Conservation (phyloP, 2,113 vertebrate genomes). For the Cyanoramphus novaezelandiae region DNA sequence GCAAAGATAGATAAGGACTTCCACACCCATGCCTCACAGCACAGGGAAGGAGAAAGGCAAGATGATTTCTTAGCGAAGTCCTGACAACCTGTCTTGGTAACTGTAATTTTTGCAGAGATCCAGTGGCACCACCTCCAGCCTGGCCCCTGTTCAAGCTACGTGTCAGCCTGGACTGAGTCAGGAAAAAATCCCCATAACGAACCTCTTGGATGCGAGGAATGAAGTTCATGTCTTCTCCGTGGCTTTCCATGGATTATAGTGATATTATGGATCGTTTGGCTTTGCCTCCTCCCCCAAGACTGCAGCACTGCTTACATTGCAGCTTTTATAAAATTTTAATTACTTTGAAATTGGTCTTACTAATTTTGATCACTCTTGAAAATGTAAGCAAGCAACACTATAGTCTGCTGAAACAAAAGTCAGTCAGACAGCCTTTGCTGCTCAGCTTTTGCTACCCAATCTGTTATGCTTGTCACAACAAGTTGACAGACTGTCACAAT, state of each 20-base stretch:
- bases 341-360: background rate
- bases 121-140: background rate
- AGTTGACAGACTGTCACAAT: constrained; percentile 9
- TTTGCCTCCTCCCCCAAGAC: background rate
- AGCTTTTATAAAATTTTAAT: background rate
- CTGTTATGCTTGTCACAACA: background rate
- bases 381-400: background rate
- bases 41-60: background rate
- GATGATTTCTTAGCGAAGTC: background rate
- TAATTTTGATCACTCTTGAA: background rate
- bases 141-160: fast-evolving
- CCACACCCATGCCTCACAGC: background rate
- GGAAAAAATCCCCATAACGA: background rate
- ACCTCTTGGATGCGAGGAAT: background rate
- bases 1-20: background rate
- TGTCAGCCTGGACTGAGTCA: background rate
- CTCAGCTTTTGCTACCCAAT: constrained; percentile 25
- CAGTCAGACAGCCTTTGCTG: background rate
- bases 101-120: background rate
- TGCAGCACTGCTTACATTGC: background rate
- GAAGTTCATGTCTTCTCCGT: background rate
- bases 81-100: background rate
- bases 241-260: background rate
- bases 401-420: background rate
- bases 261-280: background rate